Base-by-base conservation (phyloP, 2,888 invertebrate species). In the Tillus elongatus region DNA sequence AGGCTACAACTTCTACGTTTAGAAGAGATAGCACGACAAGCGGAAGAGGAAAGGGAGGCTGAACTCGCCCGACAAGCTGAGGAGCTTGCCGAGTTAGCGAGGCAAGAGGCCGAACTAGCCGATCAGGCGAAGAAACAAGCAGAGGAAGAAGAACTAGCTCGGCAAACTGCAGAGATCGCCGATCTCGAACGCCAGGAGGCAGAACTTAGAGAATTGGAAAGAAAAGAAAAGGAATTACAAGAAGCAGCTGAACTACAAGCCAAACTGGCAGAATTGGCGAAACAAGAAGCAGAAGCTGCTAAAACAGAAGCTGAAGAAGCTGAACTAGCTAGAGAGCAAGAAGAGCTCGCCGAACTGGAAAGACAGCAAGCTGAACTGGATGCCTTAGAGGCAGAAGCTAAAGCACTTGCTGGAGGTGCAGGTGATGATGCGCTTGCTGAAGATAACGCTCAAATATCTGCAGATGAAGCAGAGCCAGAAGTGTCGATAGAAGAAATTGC, bases 101-200 rank as follows among this genome's bases (percentile, higher is more conserved):
- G 63, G 46, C 64, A 76, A 71, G 81, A 80, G 44, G 79, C 76
- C 31, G 81, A 81, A 62, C 60, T 80, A 51, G 77, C 77, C 1
- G 80, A 81, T 12, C 34, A 56, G 35, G 60, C 53, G 4, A 54
- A 72, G 47, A 68, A 70, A 16, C 77, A 79, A 61, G 75, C 66
- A 4, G 79, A 79, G 57, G 67, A 77, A 19, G 59, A 56, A 8
- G 61, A 63, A 52, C 54, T 46, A 42, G 57, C 53, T 14, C 53
- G 72, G 45, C 68, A 71, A 13, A 76, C 78, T 63, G 73, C 63
- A 6, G 79, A 78, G 49, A 60, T 78, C 51, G 75, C 75, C 1
- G 79, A 79, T 49, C 47, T 53, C 19, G 58, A 52, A 39, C 49
- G 57, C 28, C 56, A 73, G 27, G 79, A 79, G 64, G 74, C 64